Percentiles rank a stretch among this genome's conserved stretches.
These are phyloP conservation scores for Forbesichthys agassizii DNA, from an alignment of 2,113 vertebrate genomes.

Conservation along the genomic window DNA sequence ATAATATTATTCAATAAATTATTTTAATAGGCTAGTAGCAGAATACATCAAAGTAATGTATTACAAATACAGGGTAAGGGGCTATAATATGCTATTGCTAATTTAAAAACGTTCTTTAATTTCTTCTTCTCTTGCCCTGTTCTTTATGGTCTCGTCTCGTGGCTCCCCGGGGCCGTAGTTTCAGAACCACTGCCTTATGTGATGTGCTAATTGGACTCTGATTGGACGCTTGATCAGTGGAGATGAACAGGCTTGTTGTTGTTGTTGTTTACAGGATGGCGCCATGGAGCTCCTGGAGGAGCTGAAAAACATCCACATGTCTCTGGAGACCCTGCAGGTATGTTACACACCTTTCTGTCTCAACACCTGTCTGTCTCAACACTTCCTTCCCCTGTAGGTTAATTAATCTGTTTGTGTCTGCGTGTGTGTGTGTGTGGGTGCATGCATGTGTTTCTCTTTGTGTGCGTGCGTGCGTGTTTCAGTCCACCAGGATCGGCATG, in stretches of 20 bases:
- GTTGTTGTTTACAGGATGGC: constrained; percentile 79
- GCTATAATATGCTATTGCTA: too few relatives aligned
- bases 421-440: neutral
- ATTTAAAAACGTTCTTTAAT: too few relatives aligned
- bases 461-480: neutral
- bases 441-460: neutral
- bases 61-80: too few relatives aligned
- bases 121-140: too few relatives aligned
- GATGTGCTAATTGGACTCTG: neutral
- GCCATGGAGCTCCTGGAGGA: constrained; percentile 90
- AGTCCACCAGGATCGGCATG: constrained; percentile 96
- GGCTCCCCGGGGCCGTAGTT: too few relatives aligned
- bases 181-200: neutral
- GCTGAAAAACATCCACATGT: constrained; percentile 89
- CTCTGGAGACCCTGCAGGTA: constrained; percentile 92
- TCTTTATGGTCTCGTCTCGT: too few relatives aligned
- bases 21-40: too few relatives aligned
- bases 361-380: neutral
- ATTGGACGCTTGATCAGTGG: too few relatives aligned
- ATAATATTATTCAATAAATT: too few relatives aligned
- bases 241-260: neutral
- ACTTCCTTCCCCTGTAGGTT: neutral
- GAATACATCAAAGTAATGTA: too few relatives aligned
- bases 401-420: neutral
- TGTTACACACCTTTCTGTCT: neutral